Conservation (phyloP, 2,888 invertebrate genomes). For the Myopa testacea region DNA sequence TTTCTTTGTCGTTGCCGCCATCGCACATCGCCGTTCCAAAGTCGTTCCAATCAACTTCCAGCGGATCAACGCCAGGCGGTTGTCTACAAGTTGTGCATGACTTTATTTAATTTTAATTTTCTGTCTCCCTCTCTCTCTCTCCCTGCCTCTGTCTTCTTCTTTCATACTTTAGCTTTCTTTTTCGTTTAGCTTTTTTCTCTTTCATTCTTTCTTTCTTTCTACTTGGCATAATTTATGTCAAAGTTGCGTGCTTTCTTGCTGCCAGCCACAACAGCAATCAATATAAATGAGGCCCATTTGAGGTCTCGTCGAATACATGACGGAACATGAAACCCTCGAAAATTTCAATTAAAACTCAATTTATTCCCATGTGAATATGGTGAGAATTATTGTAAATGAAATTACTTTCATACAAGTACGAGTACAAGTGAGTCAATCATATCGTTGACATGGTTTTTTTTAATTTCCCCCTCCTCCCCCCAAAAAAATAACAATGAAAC, state of each 20-base stretch:
- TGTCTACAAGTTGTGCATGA: conserved; percentile 19
- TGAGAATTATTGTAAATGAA: conserved; percentile 29
- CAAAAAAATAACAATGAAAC: background rate
- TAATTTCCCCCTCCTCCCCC: background rate
- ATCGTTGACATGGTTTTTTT: background rate
- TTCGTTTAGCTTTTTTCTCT: background rate
- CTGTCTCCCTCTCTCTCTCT: background rate
- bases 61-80: background rate
- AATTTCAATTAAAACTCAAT: conserved; percentile 33
- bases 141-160: background rate
- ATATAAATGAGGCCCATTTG: conserved; percentile 2
- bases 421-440: conserved; percentile 24
- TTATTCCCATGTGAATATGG: conserved; percentile 24
- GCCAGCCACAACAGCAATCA: background rate
- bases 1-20: background rate
- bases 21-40: background rate
- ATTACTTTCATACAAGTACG: background rate
- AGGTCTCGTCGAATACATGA: conserved; percentile 13
- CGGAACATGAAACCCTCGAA: conserved; percentile 10
- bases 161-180: background rate
- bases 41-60: background rate
- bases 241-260: conserved; percentile 36
- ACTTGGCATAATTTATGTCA: conserved; percentile 24
- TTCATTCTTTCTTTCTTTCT: conserved; percentile 5
- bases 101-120: conserved; percentile 8